Base-by-base conservation (phyloP, 2,888 invertebrate genomes). In the Mythimna albipuncta region DNA sequence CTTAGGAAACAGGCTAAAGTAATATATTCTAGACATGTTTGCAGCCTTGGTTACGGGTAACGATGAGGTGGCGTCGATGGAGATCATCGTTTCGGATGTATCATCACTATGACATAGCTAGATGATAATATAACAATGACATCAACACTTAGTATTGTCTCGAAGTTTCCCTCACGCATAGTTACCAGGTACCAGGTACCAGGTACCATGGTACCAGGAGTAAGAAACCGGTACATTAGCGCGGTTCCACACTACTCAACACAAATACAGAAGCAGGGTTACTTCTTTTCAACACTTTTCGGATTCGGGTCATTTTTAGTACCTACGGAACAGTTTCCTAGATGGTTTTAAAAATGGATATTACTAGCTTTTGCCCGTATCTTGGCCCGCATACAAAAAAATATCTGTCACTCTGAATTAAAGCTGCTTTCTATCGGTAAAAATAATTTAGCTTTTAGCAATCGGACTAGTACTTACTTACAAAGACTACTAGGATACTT, bases 1-100 rank as follows among this genome's bases (percentile, higher is more conserved):
- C 69, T 63, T 50, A 52, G n/a, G 55, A 84, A 75, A 63, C 26
- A 59, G 35, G 61, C 2, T 38, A 13, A 21, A 6, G 9, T 63
- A 62, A 65, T 66, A 19, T 47, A 85, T 84, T 84, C 79, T 35
- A 32, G 11, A 35, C 84, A 77, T 64, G 84, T 65, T 11, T 35
- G 6, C 5, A 54, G 72, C 35, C 26, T 50, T 68, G 59, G 63
- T 68, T 58, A 71, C 62, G 52, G 47, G 63, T 73, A 61, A n/a
- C 41, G 54, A 50, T 71, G 66, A 70, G 58, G 47, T 71, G 64
- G 67, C 47, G 21, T 57, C 57, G 63, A 16, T 38, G 52, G 32
- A 38, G 35, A 67, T 64, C 52, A 52, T 62, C 58, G 47, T 57
- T 61, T 21, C 32, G 62, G 59, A 63, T 55, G 65, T 41, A 64